Evolutionary conservation across 2,113 vertebrate species (phyloP).

Genomic region (Gopherus flavomarginatus): DNA sequence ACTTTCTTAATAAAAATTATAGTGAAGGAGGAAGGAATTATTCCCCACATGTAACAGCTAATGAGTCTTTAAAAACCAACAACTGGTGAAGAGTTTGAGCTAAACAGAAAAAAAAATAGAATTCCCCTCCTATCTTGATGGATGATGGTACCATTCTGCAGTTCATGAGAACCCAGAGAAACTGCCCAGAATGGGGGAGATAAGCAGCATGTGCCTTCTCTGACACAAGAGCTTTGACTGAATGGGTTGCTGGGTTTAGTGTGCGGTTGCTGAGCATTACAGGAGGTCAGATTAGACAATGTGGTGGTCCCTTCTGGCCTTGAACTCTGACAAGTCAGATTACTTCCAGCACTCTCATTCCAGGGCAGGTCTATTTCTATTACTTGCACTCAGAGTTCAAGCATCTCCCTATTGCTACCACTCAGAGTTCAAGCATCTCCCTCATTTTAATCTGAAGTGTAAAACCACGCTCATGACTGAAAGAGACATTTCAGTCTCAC

Average conservation of each 20-base stretch:
- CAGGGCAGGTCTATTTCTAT: slow-evolving; percentile 1
- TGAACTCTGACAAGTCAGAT: neutral
- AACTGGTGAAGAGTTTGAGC: too few relatives aligned
- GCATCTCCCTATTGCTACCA: neutral
- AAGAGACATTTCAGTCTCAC: neutral
- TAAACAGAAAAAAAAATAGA: too few relatives aligned
- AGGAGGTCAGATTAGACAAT: neutral
- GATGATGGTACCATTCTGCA: neutral
- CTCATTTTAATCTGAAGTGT: neutral
- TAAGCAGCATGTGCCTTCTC: neutral
- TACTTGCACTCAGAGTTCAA: rapidly evolving
- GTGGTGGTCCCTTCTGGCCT: neutral
- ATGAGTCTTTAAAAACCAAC: neutral
- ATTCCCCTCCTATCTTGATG: neutral
- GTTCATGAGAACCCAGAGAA: neutral
- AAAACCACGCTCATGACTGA: neutral
- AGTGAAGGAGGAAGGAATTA: neutral
- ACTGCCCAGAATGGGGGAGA: neutral
- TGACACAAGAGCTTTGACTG: neutral
- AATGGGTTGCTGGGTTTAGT: neutral
- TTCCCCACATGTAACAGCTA: neutral
- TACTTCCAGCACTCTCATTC: slow-evolving; percentile 30
- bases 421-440: neutral
- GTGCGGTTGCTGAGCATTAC: neutral
- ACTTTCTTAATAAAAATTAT: neutral